phyloP scores from a whole-genome alignment of 2,888 invertebrate species.

The Deroplatys truncata region DNA sequence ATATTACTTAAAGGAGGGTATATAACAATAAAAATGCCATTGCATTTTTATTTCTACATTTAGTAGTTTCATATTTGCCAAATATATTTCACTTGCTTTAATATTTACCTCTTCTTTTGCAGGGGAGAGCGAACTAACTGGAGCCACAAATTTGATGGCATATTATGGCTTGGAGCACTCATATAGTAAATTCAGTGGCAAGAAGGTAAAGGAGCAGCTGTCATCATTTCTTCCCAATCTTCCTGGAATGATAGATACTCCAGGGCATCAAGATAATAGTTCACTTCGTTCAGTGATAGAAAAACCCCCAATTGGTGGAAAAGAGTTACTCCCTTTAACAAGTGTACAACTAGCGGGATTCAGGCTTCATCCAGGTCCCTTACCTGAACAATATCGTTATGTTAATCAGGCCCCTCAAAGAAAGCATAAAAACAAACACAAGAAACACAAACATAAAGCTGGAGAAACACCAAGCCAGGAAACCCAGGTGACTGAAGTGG shows the following conservation, averaged over 20 bases:
- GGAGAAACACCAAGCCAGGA: constrained; percentile 74
- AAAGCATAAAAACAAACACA: constrained; percentile 93
- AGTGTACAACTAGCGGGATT: constrained; percentile 89
- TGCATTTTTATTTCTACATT: too few species aligned
- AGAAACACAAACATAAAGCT: constrained; percentile 90
- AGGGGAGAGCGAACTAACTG: constrained; percentile 91
- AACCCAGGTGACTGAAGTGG: constrained; percentile 53
- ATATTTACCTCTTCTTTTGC: constrained; percentile 36
- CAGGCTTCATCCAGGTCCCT: constrained; percentile 89
- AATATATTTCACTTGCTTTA: too few species aligned
- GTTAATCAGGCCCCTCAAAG: constrained; percentile 88
- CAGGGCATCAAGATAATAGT: constrained; percentile 73
- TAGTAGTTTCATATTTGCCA: too few species aligned
- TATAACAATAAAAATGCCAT: too few species aligned
- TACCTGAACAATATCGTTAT: constrained; percentile 93
- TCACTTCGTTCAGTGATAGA: constrained; percentile 91
- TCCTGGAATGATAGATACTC: constrained; percentile 92
- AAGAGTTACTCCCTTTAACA: constrained; percentile 80
- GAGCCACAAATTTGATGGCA: constrained; percentile 95
- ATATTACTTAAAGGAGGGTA: too few species aligned
- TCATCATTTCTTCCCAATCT: constrained; percentile 93
- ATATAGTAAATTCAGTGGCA: constrained; percentile 95
- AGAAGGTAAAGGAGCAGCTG: constrained; percentile 90
- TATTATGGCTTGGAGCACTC: constrained; percentile 95
- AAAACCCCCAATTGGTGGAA: constrained; percentile 89